A percentile compares a stretch with the other conserved stretches of the same genome.
Conservation (phyloP, 2,113 vertebrate genomes). For the Calyptomena viridis region DNA sequence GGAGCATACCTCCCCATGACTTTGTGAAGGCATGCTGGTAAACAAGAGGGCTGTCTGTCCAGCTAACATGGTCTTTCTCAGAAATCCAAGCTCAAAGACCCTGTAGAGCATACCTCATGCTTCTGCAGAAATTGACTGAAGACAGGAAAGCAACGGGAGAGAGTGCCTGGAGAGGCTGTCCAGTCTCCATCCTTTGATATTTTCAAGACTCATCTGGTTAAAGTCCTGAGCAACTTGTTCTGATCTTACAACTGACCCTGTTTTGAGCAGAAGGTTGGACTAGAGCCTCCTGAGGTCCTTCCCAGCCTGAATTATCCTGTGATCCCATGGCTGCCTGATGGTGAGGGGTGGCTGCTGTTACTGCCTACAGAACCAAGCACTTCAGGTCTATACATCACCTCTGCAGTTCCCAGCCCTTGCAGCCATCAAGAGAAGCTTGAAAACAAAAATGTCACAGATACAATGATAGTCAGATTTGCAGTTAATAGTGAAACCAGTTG, state of each 20-base stretch:
- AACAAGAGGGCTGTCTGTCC: neutral
- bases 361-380: neutral
- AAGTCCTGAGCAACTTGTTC: neutral
- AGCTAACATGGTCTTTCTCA: neutral
- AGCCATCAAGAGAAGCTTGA: neutral
- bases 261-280: neutral
- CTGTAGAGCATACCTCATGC: neutral
- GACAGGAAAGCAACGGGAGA: neutral
- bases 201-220: neutral
- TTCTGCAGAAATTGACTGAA: neutral
- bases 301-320: neutral
- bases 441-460: neutral
- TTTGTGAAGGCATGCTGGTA: neutral
- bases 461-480: neutral
- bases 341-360: neutral
- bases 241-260: neutral
- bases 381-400: neutral
- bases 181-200: neutral
- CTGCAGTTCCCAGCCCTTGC: neutral
- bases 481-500: neutral
- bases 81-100: neutral
- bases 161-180: neutral
- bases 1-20: neutral
- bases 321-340: neutral
- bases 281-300: neutral